Evolutionary conservation across 2,113 vertebrate species (phyloP), one percentile per base, ranked within the genome.

Genomic region (Tenebrosternarchus preto): DNA sequence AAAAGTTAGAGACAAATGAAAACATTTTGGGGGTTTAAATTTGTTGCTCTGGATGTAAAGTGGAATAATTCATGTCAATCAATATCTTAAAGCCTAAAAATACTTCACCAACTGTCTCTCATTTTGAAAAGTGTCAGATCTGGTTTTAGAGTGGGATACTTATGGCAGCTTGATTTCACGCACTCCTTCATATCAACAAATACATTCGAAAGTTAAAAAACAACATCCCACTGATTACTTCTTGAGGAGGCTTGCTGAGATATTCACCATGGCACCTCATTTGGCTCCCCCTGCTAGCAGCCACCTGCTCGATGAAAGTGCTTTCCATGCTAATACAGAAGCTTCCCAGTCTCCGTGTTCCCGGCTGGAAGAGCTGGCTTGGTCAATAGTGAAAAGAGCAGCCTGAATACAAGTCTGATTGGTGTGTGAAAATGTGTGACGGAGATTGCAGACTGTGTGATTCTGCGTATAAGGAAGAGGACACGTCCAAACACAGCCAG

Each of bases 351-450:
- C 50, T 77, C 86, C 87, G 73, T 69, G 81, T 85, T 50, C 69
- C 75, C 72, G 64, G 84, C 60, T 76, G 71, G 82, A 82, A 75
- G 53, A 73, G 64, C 33, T 31, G 46, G 75, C 79, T 78, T 79
- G 89, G 85, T 87, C 88, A 87, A 74, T 82, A 39, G 86, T 85
- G 61, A 76, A 80, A 83, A 88, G 82, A 74, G 27, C 39, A 76
- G 39, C 72, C 55, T 86, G 85, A 87, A 86, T 89, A 63, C 63
- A 78, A 31, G 68, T 80, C 77, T 87, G 89, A 91, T 88, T 86
- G 86, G 85, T 61, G 43, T 63, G 72, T 85, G 80, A 80, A 64
- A 83, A 73, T 80, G 75, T 79, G 69, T 68, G 20, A 61, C 79
- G 73, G 66, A 80, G 73, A 73, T 19, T 25, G 50, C n/a, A 15